A percentile compares a stretch with the other conserved stretches of the same genome.
These are phyloP conservation scores for Psittacus erithacus DNA, from an alignment of 2,113 vertebrate species.

Conservation along the genomic window DNA sequence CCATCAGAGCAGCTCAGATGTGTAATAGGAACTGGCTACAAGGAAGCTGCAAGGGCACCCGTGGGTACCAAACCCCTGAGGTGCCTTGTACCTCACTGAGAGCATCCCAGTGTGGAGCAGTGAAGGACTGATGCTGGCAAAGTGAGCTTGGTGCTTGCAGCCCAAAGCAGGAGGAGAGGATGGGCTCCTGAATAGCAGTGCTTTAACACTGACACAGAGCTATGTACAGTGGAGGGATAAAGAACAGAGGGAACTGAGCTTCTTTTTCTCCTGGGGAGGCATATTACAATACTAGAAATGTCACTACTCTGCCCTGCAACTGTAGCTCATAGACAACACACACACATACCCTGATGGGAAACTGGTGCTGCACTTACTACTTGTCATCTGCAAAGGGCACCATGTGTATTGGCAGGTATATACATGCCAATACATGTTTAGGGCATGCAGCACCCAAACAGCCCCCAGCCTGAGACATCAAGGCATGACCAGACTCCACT, in stretches of 20 bases:
- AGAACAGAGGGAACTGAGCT: background rate
- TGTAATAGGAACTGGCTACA: background rate
- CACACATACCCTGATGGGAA: background rate
- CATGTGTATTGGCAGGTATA: background rate
- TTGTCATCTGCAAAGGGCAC: background rate
- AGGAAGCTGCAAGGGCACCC: background rate
- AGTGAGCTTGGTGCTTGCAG: background rate
- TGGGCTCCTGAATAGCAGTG: background rate
- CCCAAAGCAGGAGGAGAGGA: background rate
- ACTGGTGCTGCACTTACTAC: background rate
- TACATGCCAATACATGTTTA: background rate
- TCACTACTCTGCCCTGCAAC: background rate
- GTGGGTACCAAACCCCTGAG: background rate
- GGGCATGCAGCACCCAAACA: background rate
- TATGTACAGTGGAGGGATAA: rapidly evolving
- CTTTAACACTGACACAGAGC: background rate
- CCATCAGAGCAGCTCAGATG: background rate
- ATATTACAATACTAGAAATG: background rate
- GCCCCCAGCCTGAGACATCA: background rate
- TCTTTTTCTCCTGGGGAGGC: background rate
- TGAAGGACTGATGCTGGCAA: background rate
- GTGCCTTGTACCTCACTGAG: too few relatives aligned
- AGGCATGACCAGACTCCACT: background rate
- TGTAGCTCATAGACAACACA: background rate
- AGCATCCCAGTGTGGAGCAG: background rate